Base-by-base conservation (phyloP, 2,113 vertebrate species). In the Spermophilus dauricus region DNA sequence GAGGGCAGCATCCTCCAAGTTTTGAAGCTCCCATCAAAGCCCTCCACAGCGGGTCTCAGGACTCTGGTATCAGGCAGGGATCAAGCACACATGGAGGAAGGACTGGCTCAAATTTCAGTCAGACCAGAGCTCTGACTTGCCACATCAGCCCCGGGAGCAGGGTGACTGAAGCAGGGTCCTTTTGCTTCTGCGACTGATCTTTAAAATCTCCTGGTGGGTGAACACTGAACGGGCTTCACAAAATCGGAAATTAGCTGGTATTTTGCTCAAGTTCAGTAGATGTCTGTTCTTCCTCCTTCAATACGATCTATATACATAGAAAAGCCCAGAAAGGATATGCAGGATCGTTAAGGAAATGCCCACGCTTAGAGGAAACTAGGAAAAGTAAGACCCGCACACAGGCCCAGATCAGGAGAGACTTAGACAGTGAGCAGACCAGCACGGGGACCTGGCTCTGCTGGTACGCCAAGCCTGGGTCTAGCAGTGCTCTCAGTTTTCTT, bases 401-500 rank as follows among this genome's bases (percentile, higher is more conserved):
- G 7, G 22, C 3, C 73, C 8, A 45, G 12, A 14, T 16, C 53
- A 16, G 48, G 42, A 16, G 39, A 26, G n/a, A 24, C 12, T 28
- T 39, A 58, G 48, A 16, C 20, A 81, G 56, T 1, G 17, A 69
- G 8, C 51, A 65, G 37, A 7, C 24, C 2, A n/a, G 53, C 18
- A 1, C 3, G 3, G 18, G 42, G 32, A 30, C 22, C 30, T 0
- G 8, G 24, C 24, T 8, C 45, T 26, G 20, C 26, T 8, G 11
- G 16, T 2, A 22, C 4, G 10, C 34, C n/a, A 8, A 37, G 5
- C 45, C 0, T 16, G 53, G 37, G 63, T 9, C 69, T 26, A 32
- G 11, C 32, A 12, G 0, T 2, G 8, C 26, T 61, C 37, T 75
- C 67, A 18, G 75, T 77, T 73, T 61, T 11, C 56, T 39, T n/a